A percentile compares a stretch with the other conserved stretches of the same genome.
phyloP scores from a whole-genome alignment of 2,888 invertebrate species.

The Cordylochernes scorpioides region DNA sequence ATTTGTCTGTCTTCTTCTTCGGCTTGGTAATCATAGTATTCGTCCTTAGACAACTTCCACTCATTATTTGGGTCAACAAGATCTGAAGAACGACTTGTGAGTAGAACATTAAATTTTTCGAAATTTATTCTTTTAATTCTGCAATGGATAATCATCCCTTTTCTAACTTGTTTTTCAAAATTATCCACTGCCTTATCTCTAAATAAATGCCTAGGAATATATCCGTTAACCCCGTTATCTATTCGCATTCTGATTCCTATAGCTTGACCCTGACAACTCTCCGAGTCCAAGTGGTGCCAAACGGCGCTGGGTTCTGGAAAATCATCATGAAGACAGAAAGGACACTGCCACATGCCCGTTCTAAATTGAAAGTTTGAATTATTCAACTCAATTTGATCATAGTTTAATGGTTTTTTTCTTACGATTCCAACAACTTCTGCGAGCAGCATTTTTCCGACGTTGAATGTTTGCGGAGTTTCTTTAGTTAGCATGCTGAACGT shows the following conservation, averaged over 20 bases:
- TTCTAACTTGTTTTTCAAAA: too few species aligned
- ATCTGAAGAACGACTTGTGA: too few species aligned
- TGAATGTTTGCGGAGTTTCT: too few species aligned
- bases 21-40: conserved; percentile 58
- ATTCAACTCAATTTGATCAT: conserved; percentile 75
- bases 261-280: conserved; percentile 71
- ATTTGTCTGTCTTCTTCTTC: conserved; percentile 74
- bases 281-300: conserved; percentile 93
- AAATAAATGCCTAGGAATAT: conserved; percentile 24
- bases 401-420: conserved; percentile 79
- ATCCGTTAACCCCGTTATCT: conserved; percentile 57
- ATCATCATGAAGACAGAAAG: conserved; percentile 80
- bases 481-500: too few species aligned
- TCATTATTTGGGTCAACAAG: too few species aligned
- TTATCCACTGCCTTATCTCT: too few species aligned
- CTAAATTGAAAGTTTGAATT: conserved; percentile 82
- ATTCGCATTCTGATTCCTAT: conserved; percentile 55
- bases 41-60: conserved; percentile 58
- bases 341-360: conserved; percentile 85
- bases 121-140: too few species aligned
- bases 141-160: too few species aligned
- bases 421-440: conserved; percentile 77
- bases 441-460: too few species aligned
- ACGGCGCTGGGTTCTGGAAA: conserved; percentile 90
- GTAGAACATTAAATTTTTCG: too few species aligned